phyloP scores from a whole-genome alignment of 2,113 vertebrate species.

The Oreocharis arfaki region DNA sequence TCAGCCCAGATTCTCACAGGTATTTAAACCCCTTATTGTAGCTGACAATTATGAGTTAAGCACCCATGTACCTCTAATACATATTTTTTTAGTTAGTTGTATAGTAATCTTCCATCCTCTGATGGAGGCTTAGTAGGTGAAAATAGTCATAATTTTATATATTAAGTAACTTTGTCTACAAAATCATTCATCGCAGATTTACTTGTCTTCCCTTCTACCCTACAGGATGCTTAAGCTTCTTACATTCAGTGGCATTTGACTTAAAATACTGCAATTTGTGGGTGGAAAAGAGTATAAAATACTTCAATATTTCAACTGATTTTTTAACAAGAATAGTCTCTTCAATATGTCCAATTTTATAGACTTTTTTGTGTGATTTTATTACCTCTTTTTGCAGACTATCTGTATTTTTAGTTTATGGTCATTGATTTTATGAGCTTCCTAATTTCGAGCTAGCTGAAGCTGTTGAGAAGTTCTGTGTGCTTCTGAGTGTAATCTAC shows the following conservation, averaged over 20 bases:
- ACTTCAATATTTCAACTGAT: background rate
- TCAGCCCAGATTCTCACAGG: background rate
- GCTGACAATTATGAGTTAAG: background rate
- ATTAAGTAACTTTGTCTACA: background rate
- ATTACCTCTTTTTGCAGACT: slow-evolving; percentile 1
- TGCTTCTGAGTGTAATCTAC: background rate
- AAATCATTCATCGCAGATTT: background rate
- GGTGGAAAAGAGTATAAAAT: background rate
- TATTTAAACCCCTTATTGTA: background rate
- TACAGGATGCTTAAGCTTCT: background rate
- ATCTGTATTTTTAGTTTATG: slow-evolving; percentile 30
- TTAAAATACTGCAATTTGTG: background rate
- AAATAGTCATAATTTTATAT: background rate
- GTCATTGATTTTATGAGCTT: slow-evolving; percentile 28
- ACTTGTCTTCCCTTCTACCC: background rate
- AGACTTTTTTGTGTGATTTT: background rate
- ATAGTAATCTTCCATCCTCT: background rate
- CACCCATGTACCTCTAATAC: background rate
- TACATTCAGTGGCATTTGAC: background rate
- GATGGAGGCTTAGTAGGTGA: background rate
- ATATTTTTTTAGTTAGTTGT: background rate
- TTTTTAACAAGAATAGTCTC: background rate
- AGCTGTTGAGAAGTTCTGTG: background rate
- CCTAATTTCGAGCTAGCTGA: background rate
- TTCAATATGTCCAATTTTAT: background rate